These are phyloP conservation scores for Pandemis heparana DNA, from an alignment of 2,888 invertebrate species.

Conservation along the genomic window DNA sequence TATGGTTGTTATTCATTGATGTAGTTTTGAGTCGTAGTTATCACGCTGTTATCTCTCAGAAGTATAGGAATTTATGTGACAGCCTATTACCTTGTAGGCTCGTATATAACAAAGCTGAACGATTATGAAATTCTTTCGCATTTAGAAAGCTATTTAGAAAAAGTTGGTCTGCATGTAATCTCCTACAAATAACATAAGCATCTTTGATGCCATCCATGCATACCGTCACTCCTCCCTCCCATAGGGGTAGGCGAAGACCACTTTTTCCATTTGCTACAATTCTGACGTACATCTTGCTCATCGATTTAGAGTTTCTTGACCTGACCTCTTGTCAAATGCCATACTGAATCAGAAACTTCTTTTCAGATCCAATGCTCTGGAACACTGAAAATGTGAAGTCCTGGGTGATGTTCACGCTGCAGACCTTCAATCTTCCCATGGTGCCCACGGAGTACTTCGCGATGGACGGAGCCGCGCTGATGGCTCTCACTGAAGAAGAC, in stretches of 20 bases:
- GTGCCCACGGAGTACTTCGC: conserved; percentile 91
- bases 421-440: conserved; percentile 91
- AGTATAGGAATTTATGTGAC: not conserved
- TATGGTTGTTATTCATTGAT: conserved; percentile 11
- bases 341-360: not conserved
- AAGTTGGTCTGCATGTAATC: too few relatives aligned
- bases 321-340: not conserved
- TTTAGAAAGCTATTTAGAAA: too few relatives aligned
- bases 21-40: not conserved
- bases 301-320: too few relatives aligned
- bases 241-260: too few relatives aligned
- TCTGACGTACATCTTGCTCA: too few relatives aligned
- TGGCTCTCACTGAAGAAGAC: conserved; percentile 93
- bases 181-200: not conserved
- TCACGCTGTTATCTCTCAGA: not conserved
- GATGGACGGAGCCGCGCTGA: conserved; percentile 91
- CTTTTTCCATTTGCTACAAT: too few relatives aligned
- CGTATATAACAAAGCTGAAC: too few relatives aligned
- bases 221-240: too few relatives aligned
- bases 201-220: not conserved
- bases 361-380: conserved; percentile 95
- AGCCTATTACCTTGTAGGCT: not conserved
- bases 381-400: conserved; percentile 93
- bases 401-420: conserved; percentile 95
- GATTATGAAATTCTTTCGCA: too few relatives aligned